phyloP scores from a whole-genome alignment of 1,140 invertebrate species.

The Pristionchus pacificus region DNA sequence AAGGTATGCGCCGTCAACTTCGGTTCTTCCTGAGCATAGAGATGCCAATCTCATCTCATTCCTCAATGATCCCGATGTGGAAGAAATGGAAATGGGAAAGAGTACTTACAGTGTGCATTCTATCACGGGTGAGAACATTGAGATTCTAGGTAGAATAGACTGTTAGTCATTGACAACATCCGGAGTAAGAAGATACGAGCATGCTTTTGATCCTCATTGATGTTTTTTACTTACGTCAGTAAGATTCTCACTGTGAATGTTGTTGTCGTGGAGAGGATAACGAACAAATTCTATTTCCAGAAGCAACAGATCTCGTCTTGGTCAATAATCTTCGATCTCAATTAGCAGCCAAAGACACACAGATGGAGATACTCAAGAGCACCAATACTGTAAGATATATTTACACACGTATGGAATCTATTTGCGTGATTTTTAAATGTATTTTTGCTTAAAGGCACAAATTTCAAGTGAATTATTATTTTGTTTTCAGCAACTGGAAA shows the following conservation, averaged over 20 bases:
- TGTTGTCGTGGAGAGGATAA: too few relatives aligned
- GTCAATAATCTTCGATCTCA: constrained; percentile 22
- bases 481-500: constrained; percentile 13
- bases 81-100: not conserved
- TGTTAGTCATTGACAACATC: too few relatives aligned
- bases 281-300: constrained; percentile 1
- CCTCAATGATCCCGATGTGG: not conserved
- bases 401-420: too few relatives aligned
- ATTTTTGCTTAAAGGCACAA: not conserved
- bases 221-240: not conserved
- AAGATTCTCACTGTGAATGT: not conserved
- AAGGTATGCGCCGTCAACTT: not conserved
- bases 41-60: not conserved
- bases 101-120: not conserved
- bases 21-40: not conserved
- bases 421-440: constrained; percentile 1
- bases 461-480: not conserved
- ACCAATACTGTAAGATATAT: too few relatives aligned
- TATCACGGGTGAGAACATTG: not conserved
- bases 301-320: constrained; percentile 4
- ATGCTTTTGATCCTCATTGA: constrained; percentile 6
- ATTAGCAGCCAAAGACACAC: constrained; percentile 25
- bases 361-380: constrained; percentile 24
- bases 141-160: too few relatives aligned
- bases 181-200: constrained; percentile 4